A percentile compares a stretch with the other conserved stretches of the same genome.
Conservation (phyloP, 2,888 invertebrate species). For the Lumbricus terrestris region DNA sequence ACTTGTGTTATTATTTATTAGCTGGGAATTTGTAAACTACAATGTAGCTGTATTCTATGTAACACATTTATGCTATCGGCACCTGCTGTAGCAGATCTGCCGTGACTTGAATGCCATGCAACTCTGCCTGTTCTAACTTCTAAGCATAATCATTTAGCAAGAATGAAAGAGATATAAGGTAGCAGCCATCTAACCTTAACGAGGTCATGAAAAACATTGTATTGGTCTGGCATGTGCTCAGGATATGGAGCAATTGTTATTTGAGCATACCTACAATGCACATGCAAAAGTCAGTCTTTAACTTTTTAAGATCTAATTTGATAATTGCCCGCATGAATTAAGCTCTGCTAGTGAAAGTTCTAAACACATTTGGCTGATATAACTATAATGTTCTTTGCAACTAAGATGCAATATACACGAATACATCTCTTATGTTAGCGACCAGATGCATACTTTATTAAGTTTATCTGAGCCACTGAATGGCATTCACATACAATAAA, state of each 20-base stretch:
- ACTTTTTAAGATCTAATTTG: not conserved
- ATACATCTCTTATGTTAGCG: not conserved
- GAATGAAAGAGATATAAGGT: not conserved
- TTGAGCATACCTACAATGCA: not conserved
- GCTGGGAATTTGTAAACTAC: no score
- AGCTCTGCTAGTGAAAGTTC: not conserved
- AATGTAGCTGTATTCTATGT: no score
- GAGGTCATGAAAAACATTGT: not conserved
- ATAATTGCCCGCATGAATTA: not conserved
- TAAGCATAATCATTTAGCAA: not conserved
- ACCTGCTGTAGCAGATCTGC: no score
- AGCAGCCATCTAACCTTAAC: not conserved
- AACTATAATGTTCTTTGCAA: no score
- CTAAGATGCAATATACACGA: no score
- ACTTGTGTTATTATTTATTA: no score
- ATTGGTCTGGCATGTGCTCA: not conserved
- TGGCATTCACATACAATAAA: no score
- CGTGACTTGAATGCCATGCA: no score
- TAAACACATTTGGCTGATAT: not conserved
- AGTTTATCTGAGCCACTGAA: no score
- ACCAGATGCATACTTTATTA: not conserved
- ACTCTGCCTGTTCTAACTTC: not conserved
- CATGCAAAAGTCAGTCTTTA: not conserved
- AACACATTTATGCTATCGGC: no score
- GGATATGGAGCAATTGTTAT: conserved; percentile 10